Base-by-base conservation (phyloP, 2,888 invertebrate species). In the Chrysotoxum bicinctum region DNA sequence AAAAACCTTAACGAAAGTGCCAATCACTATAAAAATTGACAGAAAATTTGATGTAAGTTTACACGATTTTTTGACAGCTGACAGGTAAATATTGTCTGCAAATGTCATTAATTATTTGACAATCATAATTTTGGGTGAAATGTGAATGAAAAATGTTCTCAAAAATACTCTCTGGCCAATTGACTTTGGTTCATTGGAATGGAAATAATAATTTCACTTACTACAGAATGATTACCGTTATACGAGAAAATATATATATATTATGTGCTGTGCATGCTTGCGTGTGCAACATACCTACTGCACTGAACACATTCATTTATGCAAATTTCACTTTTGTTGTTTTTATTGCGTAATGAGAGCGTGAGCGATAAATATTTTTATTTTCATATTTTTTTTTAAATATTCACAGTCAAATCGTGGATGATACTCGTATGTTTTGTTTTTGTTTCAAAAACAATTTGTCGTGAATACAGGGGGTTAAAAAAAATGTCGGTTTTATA, bases 301-400 rank as follows among this genome's bases (percentile, higher is more conserved):
- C 19, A 52, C 50, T 68, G 62, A 60, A 37, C 14, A 26, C 54
- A 72, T 72, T 80, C 69, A 32, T 73, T 66, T 72, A 85, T 85
- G 81, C 81, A 85, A 85, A 85, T 81, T 77, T 85, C 85, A 84
- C 84, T 85, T 81, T 85, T 54, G 30, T 56, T 32, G 4, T 60
- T 43, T 43, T 80, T 70, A 81, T 85, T 81, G 85, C 76, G 50
- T 81, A 85, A 85, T 85, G 81, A 85, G 76, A 80, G 72, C 76
- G 66, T 73, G 79, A 52, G 32, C 60, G 37, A 75, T 75, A 45
- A 78, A 69, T 64, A 50, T 70, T 43, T 60, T 9, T 21, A 50
- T 70, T 43, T 60, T 6, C n/a, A 32, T 30, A n/a, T 40, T 40
- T 12, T 37, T 14, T 21, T 58, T 56, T n/a, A 16, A 19, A 40